These are phyloP conservation scores for Eufriesea mexicana DNA, from an alignment of 1,140 invertebrate species.

Conservation along the genomic window DNA sequence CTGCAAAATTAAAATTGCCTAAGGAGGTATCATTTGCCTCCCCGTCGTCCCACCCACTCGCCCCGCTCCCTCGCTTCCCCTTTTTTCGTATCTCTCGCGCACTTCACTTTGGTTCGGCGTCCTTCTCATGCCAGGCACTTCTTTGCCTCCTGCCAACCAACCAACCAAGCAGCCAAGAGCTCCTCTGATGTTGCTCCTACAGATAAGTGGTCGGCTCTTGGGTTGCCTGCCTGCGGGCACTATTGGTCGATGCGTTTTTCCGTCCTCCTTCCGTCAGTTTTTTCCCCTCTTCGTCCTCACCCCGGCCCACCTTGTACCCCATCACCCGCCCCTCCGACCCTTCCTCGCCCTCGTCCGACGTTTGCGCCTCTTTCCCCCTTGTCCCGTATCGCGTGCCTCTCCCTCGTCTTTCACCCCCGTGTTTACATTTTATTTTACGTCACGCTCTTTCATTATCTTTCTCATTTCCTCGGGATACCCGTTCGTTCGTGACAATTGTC, in stretches of 20 bases:
- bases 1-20: constrained; percentile 82
- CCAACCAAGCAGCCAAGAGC: constrained; percentile 76
- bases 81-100: constrained; percentile 68
- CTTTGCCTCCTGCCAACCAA: constrained; percentile 76
- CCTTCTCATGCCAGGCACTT: constrained; percentile 79
- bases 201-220: constrained; percentile 80
- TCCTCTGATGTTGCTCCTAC: constrained; percentile 80
- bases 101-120: constrained; percentile 77
- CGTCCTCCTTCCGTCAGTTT: constrained; percentile 54
- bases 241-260: constrained; percentile 76
- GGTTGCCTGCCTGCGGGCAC: constrained; percentile 76
- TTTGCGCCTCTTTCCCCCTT: constrained; percentile 23
- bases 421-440: constrained; percentile 76
- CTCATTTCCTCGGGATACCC: constrained; percentile 68
- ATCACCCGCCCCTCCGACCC: constrained; percentile 39
- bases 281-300: constrained; percentile 38
- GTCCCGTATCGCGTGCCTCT: constrained; percentile 41
- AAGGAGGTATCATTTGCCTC: constrained; percentile 81
- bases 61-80: constrained; percentile 52
- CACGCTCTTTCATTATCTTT: constrained; percentile 73
- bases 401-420: constrained; percentile 52
- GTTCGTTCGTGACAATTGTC: constrained; percentile 69
- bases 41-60: constrained; percentile 65
- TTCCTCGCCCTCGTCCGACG: constrained; percentile 19
- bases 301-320: constrained; percentile 43